Conservation (phyloP, 2,113 vertebrate genomes). For the Tychaedon coryphoeus region DNA sequence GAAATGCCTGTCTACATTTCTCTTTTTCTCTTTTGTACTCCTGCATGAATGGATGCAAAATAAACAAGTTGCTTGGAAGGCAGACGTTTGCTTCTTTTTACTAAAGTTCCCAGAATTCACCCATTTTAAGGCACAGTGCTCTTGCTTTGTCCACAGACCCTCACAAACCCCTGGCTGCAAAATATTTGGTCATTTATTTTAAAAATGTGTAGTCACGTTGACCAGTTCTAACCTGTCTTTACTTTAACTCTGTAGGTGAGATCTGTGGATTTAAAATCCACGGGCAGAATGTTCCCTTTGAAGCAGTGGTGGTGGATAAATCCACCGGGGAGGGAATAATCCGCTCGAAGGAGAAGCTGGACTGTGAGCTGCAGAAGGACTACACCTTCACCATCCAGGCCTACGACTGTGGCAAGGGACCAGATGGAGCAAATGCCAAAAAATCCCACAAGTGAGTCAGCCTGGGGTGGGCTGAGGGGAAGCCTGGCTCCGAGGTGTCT, state of each 20-base stretch:
- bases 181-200: conserved; percentile 73
- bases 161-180: conserved; percentile 88
- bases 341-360: conserved; percentile 90
- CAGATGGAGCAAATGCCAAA: conserved; percentile 86
- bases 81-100: conserved; percentile 79
- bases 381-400: conserved; percentile 97
- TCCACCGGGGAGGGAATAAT: conserved; percentile 94
- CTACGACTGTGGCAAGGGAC: conserved; percentile 93
- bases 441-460: conserved; percentile 96
- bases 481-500: neutral
- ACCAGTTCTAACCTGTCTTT: neutral
- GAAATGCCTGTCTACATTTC: conserved; percentile 92
- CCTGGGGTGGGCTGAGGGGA: neutral
- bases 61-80: conserved; percentile 92
- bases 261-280: conserved; percentile 98
- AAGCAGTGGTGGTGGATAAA: conserved; percentile 95
- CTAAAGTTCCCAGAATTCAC: conserved; percentile 83
- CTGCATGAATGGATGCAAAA: conserved; percentile 99
- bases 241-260: conserved; percentile 82
- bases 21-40: conserved; percentile 81
- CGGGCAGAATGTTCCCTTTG: conserved; percentile 94
- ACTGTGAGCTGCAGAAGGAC: conserved; percentile 97
- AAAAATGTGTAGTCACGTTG: fast-evolving
- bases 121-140: conserved; percentile 81
- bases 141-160: conserved; percentile 88